Percentiles rank a stretch among this genome's conserved stretches.
phyloP scores from a whole-genome alignment of 1,140 invertebrate species.

The Pomacea maculata region DNA sequence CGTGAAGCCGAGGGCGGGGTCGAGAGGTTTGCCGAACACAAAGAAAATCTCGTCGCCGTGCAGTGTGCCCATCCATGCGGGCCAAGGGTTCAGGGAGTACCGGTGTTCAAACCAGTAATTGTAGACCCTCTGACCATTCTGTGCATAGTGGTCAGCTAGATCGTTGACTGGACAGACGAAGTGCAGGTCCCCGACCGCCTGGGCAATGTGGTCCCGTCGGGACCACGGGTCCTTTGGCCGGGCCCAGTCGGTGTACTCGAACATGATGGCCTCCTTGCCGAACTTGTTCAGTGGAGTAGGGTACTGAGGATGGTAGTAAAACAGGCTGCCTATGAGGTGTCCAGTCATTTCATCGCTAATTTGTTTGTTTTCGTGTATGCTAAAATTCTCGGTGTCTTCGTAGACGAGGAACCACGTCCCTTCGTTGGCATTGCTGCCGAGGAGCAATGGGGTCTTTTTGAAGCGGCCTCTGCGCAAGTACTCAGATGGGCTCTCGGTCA shows the following conservation, averaged over 20 bases:
- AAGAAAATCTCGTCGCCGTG: constrained; percentile 96
- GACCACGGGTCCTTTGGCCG: constrained; percentile 84
- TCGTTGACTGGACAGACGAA: constrained; percentile 96
- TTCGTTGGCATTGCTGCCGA: constrained; percentile 94
- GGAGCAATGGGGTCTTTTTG: constrained; percentile 91
- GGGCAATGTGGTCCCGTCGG: constrained; percentile 87
- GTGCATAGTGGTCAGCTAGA: constrained; percentile 87
- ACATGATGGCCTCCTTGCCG: constrained; percentile 85
- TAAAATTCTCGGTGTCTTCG: constrained; percentile 66
- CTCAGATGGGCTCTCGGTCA: constrained; percentile 83
- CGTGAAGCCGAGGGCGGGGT: constrained; percentile 82
- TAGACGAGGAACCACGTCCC: constrained; percentile 92
- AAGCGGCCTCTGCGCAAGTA: constrained; percentile 85
- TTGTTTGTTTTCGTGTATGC: constrained; percentile 21
- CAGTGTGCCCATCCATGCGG: constrained; percentile 94
- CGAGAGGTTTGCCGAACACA: constrained; percentile 88
- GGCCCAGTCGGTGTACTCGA: constrained; percentile 92
- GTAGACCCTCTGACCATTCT: constrained; percentile 80
- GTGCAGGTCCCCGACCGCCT: constrained; percentile 96
- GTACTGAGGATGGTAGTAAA: constrained; percentile 31
- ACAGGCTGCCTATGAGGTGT: constrained; percentile 31
- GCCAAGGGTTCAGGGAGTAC: constrained; percentile 85
- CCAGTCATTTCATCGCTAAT: constrained; percentile 49
- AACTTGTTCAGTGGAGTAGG: constrained; percentile 75
- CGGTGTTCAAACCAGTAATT: constrained; percentile 96